Conservation (phyloP, 2,797 vertebrate species). For the Toxotes lorentzi region DNA sequence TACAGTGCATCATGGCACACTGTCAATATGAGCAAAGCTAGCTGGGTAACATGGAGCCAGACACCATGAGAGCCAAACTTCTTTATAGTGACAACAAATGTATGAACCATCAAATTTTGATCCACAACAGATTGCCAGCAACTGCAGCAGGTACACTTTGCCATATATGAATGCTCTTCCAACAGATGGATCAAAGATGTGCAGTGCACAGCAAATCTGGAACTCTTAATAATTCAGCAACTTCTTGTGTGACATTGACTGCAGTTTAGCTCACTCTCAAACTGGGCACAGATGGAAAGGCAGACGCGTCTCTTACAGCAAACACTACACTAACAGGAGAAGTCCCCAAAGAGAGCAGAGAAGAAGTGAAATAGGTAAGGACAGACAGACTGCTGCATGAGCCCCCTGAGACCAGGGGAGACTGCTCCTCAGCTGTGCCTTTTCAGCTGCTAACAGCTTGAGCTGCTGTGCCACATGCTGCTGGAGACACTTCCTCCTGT, state of each 20-base stretch:
- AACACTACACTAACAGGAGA: constrained; percentile 86
- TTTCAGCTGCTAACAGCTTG: constrained; percentile 85
- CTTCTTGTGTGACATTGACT: constrained; percentile 87
- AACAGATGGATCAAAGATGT: constrained; percentile 99
- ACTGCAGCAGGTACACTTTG: constrained; percentile 83
- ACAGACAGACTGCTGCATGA: constrained; percentile 84
- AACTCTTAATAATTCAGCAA: constrained; percentile 98
- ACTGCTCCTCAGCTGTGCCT: constrained; percentile 80
- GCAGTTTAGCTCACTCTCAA: constrained; percentile 86
- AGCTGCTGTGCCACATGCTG: constrained; percentile 86
- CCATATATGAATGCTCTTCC: constrained; percentile 80
- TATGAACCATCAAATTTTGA: constrained; percentile 81
- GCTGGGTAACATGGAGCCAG: constrained; percentile 21
- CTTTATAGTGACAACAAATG: constrained; percentile 75
- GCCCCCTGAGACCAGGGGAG: constrained; percentile 81
- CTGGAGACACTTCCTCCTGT: constrained; percentile 84
- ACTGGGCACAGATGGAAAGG: constrained; percentile 88
- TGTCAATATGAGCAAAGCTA: constrained; percentile 6
- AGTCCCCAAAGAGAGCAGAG: constrained; percentile 83
- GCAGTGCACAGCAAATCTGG: constrained; percentile 95
- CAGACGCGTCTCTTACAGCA: constrained; percentile 84
- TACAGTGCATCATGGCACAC: neutral
- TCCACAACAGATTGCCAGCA: constrained; percentile 83
- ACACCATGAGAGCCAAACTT: constrained; percentile 71
- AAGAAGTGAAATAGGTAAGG: constrained; percentile 83